Conservation (phyloP, 1,140 invertebrate genomes). For the Ips nitidus region DNA sequence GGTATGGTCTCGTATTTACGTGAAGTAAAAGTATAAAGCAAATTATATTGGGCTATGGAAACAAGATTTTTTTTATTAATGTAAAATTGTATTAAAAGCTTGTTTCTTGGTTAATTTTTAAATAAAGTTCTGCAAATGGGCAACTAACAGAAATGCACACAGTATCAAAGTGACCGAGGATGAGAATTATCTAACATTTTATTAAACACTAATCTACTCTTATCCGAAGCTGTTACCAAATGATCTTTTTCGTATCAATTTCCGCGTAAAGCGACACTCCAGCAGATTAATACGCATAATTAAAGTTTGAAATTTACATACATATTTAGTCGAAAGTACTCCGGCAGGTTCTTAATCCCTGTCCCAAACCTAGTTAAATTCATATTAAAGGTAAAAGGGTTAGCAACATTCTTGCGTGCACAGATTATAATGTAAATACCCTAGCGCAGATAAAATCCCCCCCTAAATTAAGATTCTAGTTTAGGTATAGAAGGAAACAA, state of each 20-base stretch:
- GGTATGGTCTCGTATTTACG: neutral
- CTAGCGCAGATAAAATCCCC: constrained; percentile 21
- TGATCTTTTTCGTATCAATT: constrained; percentile 5
- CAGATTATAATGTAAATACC: constrained; percentile 31
- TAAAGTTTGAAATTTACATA: constrained; percentile 35
- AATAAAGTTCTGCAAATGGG: no score
- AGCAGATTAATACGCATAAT: constrained; percentile 23
- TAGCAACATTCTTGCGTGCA: constrained; percentile 26
- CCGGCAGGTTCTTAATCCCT: constrained; percentile 34
- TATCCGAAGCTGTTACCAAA: no score
- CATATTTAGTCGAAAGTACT: constrained; percentile 24
- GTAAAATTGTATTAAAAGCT: no score
- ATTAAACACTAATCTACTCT: no score
- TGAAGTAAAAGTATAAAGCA: no score
- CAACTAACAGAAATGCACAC: no score
- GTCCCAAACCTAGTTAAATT: constrained; percentile 35
- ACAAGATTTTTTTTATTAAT: no score
- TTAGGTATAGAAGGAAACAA: no score
- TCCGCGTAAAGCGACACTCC: neutral
- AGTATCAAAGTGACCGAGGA: no score
- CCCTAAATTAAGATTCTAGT: neutral
- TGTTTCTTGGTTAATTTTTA: no score
- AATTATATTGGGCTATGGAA: no score
- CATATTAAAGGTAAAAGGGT: constrained; percentile 36
- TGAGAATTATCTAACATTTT: no score